phyloP scores from a whole-genome alignment of 2,888 invertebrate genomes.

The Cenopis cana region DNA sequence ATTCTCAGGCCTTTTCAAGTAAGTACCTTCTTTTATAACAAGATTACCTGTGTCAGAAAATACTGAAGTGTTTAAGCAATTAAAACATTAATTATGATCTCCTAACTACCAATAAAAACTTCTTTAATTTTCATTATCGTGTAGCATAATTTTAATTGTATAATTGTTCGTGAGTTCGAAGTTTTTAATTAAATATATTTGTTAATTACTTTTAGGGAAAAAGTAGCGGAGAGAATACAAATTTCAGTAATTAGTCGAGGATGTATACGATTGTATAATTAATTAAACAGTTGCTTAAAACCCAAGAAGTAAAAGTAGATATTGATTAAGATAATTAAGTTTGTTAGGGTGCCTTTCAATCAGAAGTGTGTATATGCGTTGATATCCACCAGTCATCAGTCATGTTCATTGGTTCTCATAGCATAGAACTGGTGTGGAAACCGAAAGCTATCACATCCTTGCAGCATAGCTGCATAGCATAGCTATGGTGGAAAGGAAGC shows the following conservation, averaged over 20 bases:
- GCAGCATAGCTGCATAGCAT: no score
- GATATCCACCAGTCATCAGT: no score
- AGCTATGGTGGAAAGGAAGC: no score
- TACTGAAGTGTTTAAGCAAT: conserved; percentile 29
- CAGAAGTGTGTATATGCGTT: no score
- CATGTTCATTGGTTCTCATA: no score
- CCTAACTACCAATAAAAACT: conserved; percentile 33
- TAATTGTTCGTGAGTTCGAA: conserved; percentile 25
- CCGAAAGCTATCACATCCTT: no score
- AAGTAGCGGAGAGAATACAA: conserved; percentile 16
- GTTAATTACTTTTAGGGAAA: conserved; percentile 27
- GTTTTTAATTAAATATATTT: conserved; percentile 34
- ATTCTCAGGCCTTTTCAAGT: neutral
- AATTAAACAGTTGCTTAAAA: neutral
- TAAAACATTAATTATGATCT: conserved; percentile 36
- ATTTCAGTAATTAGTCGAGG: neutral
- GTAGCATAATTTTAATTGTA: conserved; percentile 38
- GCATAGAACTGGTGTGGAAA: no score
- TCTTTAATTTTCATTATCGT: conserved; percentile 41
- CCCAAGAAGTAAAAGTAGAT: neutral
- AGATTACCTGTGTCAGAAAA: conserved; percentile 27
- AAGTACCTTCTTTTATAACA: no score
- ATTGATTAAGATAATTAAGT: no score
- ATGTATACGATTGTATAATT: conserved; percentile 4
- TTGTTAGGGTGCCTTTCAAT: no score